Percentiles rank a stretch among this genome's conserved stretches.
Evolutionary conservation across 2,797 vertebrate genomes (phyloP).

Genomic region (Platalea minor): DNA sequence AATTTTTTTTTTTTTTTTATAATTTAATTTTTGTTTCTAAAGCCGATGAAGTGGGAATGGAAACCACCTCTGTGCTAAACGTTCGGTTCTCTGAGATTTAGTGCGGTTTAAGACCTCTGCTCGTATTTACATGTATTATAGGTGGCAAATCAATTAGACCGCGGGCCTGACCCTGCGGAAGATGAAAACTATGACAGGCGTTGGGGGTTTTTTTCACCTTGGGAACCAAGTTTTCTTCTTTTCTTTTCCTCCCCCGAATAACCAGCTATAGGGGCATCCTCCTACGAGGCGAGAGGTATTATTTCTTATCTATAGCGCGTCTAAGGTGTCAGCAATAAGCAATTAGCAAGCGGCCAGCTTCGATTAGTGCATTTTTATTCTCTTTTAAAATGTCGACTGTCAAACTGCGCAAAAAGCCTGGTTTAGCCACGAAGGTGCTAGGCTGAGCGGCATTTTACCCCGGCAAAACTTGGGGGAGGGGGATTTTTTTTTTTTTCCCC

Average conservation of each 20-base stretch:
- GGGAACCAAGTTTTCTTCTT: background rate
- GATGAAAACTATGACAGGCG: background rate
- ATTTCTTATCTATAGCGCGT: background rate
- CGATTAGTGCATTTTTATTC: background rate
- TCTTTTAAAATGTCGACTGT: background rate
- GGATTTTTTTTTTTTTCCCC: background rate
- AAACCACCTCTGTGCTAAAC: background rate
- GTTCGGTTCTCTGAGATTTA: background rate
- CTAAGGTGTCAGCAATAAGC: background rate
- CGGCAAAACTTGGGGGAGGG: background rate
- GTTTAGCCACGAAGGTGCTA: background rate
- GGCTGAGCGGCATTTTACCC: background rate
- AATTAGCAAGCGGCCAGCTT: background rate
- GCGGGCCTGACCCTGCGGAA: background rate
- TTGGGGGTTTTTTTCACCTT: background rate
- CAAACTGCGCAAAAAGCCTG: accelerated
- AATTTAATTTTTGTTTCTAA: no score
- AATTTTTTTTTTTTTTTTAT: accelerated
- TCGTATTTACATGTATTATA: background rate
- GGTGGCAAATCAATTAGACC: conserved; percentile 32
- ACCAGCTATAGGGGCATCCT: accelerated
- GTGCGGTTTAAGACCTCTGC: background rate
- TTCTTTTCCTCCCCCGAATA: background rate
- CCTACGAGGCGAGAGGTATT: background rate
- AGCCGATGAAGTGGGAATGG: background rate